Evolutionary conservation across 1,140 invertebrate genomes (phyloP).

Genomic region (Dinoponera quadriceps): DNA sequence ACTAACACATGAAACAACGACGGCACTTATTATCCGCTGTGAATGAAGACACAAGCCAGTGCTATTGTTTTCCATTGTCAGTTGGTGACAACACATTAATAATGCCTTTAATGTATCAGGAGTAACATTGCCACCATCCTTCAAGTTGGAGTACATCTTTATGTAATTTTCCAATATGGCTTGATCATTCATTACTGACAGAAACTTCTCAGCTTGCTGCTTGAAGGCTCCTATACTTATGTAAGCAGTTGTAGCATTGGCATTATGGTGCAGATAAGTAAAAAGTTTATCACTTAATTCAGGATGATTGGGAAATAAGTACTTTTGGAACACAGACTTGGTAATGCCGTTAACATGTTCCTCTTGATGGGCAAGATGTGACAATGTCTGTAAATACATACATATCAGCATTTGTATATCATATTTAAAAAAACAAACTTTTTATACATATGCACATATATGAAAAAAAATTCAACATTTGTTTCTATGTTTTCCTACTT

Average conservation of each 20-base stretch:
- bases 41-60: conserved; percentile 87
- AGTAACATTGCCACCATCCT: conserved; percentile 85
- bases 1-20: conserved; percentile 89
- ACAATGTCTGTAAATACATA: conserved; percentile 86
- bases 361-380: conserved; percentile 88
- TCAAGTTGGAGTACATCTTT: conserved; percentile 86
- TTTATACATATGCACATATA: conserved; percentile 35
- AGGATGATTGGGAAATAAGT: conserved; percentile 92
- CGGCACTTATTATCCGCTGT: conserved; percentile 89
- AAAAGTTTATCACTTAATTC: conserved; percentile 90
- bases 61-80: conserved; percentile 91
- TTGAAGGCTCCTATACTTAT: conserved; percentile 88
- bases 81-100: conserved; percentile 90
- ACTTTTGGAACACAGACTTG: conserved; percentile 87
- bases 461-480: conserved; percentile 24
- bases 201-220: conserved; percentile 90
- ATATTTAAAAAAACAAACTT: conserved; percentile 25
- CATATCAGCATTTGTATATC: conserved; percentile 53
- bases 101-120: conserved; percentile 88
- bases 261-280: conserved; percentile 87
- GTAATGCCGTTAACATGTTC: conserved; percentile 89
- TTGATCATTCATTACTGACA: conserved; percentile 89
- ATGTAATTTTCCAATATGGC: conserved; percentile 89
- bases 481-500: neutral
- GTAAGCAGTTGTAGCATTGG: conserved; percentile 87